These are phyloP conservation scores for Loris lydekkerianus DNA, from an alignment of 2,797 vertebrate species.

Conservation along the genomic window DNA sequence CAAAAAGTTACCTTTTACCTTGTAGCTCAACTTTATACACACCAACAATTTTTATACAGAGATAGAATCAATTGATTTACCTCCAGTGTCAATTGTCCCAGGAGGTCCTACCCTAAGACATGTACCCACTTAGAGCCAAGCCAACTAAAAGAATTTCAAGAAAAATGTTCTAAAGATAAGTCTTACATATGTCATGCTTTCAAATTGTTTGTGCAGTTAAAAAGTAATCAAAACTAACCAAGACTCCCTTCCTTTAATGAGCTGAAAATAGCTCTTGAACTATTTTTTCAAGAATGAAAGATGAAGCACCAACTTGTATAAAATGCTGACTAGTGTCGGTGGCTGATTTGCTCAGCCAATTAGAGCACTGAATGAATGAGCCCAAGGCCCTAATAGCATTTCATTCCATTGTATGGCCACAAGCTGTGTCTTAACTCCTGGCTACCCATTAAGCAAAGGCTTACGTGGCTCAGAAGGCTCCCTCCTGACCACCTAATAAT, in stretches of 20 bases:
- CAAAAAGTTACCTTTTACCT: neutral
- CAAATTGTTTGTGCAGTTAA: slow-evolving; percentile 25
- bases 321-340: neutral
- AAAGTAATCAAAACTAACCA: slow-evolving; percentile 32
- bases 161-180: slow-evolving; percentile 13
- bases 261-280: slow-evolving; percentile 48
- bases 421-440: neutral
- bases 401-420: neutral
- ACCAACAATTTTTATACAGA: neutral
- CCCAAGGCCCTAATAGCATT: neutral
- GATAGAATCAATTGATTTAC: neutral
- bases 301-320: neutral
- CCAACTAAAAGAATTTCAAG: neutral
- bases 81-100: neutral
- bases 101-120: neutral
- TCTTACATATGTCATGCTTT: neutral
- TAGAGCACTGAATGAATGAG: neutral
- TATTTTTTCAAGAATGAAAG: slow-evolving; percentile 58
- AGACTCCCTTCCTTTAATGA: slow-evolving; percentile 26
- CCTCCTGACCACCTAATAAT: neutral
- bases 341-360: neutral
- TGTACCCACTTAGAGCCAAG: neutral
- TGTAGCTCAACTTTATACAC: neutral
- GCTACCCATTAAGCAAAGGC: neutral
- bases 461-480: neutral